Evolutionary conservation across 2,797 vertebrate genomes (phyloP), one percentile per base, ranked within the genome.

Genomic region (Phalloptychus januarius): DNA sequence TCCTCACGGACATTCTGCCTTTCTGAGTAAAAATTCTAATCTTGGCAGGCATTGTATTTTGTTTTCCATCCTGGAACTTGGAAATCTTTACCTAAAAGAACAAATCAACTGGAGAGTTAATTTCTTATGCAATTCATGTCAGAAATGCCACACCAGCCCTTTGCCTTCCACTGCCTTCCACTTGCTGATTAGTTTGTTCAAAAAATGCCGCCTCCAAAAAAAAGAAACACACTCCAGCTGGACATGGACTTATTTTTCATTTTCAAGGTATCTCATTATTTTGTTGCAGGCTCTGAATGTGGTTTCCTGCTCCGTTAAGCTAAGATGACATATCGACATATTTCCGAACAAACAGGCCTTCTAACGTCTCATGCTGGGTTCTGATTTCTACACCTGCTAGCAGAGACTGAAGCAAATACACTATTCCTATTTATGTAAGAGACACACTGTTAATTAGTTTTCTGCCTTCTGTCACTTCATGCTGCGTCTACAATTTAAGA

Each of bases 381-480:
- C 48, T 7, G 31, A 72, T 70, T 70, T 38, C 25, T 70, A 28
- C 33, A 72, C 31, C 48, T 28, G 23, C 48, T 20, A 52, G 28
- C 42, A 72, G 71, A 36, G 44, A 72, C 48, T 38, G 25, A 38
- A 38, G 15, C 48, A 72, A 52, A 72, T 23, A 72, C 46, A 52
- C 46, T 38, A 5, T 52, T 12, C 7, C 4, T 38, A 52, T 38
- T 72, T 38, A 72, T 72, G 18, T 38, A 20, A 40, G n/a, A 45
- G 69, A 71, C 69, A 71, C 69, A 71, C 28, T 50, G 28, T 36
- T 50, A 36, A 50, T 72, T 72, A 25, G 36, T 25, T 38, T 72
- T 36, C 46, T 72, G 46, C 46, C 31, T 38, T 45, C 31, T 38
- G 46, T 52, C 36, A 52, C 48, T 15, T 50, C 33, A 52, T 33